Conservation (phyloP, 2,797 vertebrate genomes). For the Harpagifer antarcticus region DNA sequence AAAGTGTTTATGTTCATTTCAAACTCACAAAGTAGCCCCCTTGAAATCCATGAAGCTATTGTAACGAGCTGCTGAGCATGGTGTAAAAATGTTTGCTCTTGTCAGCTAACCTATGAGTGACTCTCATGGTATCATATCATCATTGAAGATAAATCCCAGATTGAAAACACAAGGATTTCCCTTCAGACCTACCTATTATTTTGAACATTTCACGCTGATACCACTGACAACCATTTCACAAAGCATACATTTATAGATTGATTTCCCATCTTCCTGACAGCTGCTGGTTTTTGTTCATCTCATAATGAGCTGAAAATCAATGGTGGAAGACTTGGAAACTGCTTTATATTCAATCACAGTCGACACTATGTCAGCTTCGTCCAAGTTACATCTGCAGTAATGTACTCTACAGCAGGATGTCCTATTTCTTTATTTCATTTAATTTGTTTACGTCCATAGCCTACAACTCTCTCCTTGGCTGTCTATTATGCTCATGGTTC, state of each 20-base stretch:
- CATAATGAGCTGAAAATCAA: not conserved
- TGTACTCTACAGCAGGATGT: not conserved
- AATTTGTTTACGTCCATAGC: constrained; percentile 25
- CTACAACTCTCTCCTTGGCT: not conserved
- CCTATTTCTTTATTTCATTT: constrained; percentile 21
- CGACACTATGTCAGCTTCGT: not conserved
- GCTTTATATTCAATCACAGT: not conserved
- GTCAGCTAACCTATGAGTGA: not conserved
- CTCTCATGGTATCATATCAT: not conserved
- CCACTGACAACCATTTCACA: not conserved
- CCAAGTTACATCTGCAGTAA: not conserved
- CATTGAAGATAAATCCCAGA: not conserved
- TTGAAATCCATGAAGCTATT: not conserved
- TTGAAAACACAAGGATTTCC: not conserved
- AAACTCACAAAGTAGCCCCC: not conserved
- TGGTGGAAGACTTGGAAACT: constrained; percentile 6
- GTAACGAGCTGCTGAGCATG: not conserved
- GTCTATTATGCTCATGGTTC: constrained; percentile 38
- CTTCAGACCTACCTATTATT: not conserved
- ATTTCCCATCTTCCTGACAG: constrained; percentile 3
- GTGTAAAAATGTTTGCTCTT: not conserved
- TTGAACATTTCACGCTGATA: not conserved
- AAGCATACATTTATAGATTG: constrained; percentile 5
- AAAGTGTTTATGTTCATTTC: too few species aligned
- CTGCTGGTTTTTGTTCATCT: constrained; percentile 10